Conservation (phyloP, 2,797 vertebrate genomes). For the Ceryle rudis region DNA sequence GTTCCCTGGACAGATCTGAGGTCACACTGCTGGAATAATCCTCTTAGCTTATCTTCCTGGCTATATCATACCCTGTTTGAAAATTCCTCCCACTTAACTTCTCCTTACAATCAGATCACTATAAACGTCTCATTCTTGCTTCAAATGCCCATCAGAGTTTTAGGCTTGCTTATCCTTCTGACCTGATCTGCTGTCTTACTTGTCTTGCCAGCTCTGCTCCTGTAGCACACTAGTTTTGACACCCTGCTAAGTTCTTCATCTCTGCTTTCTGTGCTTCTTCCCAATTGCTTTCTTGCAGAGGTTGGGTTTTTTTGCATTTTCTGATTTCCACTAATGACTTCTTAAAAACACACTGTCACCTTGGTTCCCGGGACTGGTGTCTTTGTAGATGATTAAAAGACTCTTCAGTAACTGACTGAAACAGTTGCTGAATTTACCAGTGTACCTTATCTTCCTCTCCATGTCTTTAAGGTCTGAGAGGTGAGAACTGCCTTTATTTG, state of each 20-base stretch:
- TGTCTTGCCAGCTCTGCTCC: background rate
- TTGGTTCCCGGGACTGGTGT: background rate
- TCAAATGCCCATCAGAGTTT: background rate
- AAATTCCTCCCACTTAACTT: constrained; percentile 44
- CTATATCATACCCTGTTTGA: constrained; percentile 16
- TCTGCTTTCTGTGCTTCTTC: background rate
- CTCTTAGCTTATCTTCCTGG: constrained; percentile 44
- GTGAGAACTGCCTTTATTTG: background rate
- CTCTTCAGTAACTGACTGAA: background rate
- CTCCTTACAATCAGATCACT: constrained; percentile 4
- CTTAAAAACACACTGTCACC: background rate
- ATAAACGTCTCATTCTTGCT: background rate
- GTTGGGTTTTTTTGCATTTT: background rate
- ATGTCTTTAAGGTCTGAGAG: background rate
- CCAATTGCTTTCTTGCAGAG: background rate
- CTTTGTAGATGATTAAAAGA: background rate
- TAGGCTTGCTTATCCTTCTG: background rate
- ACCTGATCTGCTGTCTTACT: background rate
- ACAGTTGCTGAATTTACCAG: background rate
- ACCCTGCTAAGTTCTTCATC: background rate
- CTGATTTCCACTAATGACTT: background rate
- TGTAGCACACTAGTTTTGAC: background rate
- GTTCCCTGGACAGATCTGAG: background rate
- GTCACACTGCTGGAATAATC: constrained; percentile 45
- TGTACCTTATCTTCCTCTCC: background rate